These are phyloP conservation scores for Meandrina meandrites DNA, from an alignment of 92 coral and sea anemone species.

Conservation along the genomic window DNA sequence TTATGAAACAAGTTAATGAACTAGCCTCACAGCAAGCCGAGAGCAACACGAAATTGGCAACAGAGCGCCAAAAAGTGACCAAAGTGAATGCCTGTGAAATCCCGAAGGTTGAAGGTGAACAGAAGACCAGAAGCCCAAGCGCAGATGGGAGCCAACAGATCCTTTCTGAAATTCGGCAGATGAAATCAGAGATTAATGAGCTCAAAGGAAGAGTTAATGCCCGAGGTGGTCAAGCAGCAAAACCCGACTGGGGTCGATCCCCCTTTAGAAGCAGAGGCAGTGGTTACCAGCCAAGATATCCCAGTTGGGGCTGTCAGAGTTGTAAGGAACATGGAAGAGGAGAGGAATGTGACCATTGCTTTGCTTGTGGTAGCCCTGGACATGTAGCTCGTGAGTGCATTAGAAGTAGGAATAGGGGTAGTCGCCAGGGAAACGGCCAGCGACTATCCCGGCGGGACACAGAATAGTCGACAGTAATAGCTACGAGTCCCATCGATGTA, in stretches of 20 bases:
- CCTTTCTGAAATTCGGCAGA: constrained; percentile 46
- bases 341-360: constrained; percentile 58
- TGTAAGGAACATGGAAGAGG: constrained; percentile 54
- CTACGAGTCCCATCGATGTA: constrained; percentile 40
- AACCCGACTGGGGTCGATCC: constrained; percentile 21
- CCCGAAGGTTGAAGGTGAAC: constrained; percentile 8
- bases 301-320: constrained; percentile 45
- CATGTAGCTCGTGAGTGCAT: constrained; percentile 54
- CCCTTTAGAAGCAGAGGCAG: constrained; percentile 33
- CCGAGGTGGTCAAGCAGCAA: constrained; percentile 21
- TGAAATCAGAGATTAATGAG: constrained; percentile 52
- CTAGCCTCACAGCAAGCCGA: constrained; percentile 64
- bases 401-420: constrained; percentile 1
- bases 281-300: constrained; percentile 27
- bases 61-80: constrained; percentile 30
- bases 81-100: constrained; percentile 36
- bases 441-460: constrained; percentile 69
- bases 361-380: constrained; percentile 56
- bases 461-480: constrained; percentile 49
- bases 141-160: constrained; percentile 44
- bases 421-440: constrained; percentile 59
- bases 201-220: constrained; percentile 49
- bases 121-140: constrained; percentile 18
- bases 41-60: constrained; percentile 49
- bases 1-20: constrained; percentile 63